Percentiles rank a stretch among this genome's conserved stretches.
phyloP scores from a whole-genome alignment of 2,113 vertebrate species.

The Trichomycterus rosablanca region DNA sequence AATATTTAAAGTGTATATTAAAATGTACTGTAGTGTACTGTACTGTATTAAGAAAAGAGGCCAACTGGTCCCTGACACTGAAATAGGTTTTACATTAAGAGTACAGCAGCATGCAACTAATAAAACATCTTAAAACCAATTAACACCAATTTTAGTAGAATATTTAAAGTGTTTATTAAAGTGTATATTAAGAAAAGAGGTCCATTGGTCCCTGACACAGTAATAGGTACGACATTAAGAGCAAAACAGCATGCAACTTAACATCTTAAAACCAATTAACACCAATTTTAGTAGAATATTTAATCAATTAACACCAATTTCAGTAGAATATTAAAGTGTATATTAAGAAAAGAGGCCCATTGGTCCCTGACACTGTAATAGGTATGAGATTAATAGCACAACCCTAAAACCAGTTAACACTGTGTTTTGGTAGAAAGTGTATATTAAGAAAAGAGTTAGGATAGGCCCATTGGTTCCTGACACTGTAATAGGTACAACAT shows the following conservation, averaged over 20 bases:
- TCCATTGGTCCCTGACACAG: constrained; percentile 54
- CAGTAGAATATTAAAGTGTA: no score
- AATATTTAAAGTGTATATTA: no score
- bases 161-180: no score
- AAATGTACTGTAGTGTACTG: no score
- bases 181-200: no score
- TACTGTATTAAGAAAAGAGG: constrained; percentile 61
- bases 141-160: not conserved
- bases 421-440: not conserved
- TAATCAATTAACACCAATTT: no score
- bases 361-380: constrained; percentile 56
- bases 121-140: not conserved
- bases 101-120: not conserved
- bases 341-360: constrained; percentile 59
- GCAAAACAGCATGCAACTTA: constrained; percentile 1
- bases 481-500: constrained; percentile 60
- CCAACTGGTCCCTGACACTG: constrained; percentile 56
- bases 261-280: no score
- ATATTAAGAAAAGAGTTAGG: constrained; percentile 58
- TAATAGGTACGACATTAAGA: constrained; percentile 52
- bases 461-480: constrained; percentile 57
- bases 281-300: no score
- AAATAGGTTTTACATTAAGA: no score
- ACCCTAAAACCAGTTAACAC: not conserved
- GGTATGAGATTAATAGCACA: no score